Evolutionary conservation across 2,797 vertebrate genomes (phyloP), one percentile per base, ranked within the genome.

Genomic region (Chanos chanos): DNA sequence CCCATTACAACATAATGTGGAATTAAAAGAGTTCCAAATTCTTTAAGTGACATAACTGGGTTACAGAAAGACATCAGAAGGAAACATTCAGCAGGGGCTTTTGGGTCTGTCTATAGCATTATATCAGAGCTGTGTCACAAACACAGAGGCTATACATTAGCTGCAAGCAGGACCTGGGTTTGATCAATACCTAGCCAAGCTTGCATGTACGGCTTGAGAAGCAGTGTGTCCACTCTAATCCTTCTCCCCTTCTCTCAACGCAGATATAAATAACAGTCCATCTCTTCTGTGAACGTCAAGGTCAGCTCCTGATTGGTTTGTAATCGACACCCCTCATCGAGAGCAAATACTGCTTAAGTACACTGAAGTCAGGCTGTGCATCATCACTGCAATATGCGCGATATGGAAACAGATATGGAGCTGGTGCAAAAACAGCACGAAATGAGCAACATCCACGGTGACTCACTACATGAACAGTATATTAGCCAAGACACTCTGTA

Each of bases 51-150:
- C 10, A 22, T 21, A 43, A 10, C 4, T 2, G 12, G 56, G 59
- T 55, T 66, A 59, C 39, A 52, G 31, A 2, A 15, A 31, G 56
- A 59, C 55, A 66, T 59, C 39, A 52, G 31, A 2, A 15, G 31
- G 53, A 34, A 34, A 27, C 16, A 58, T 60, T 56, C 22, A 45
- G 36, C 27, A 60, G n/a, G 56, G 25, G 56, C 37, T 8, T 43
- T 52, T 6, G 58, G 47, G 47, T 47, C 45, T 19, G 30, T 34
- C 25, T 28, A 18, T 36, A 27, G n/a, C 33, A 61, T 61, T 43
- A 55, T 64, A 61, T 43, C 50, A 48, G 50, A 33, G 27, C 34
- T 45, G 57, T 54, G 39, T 64, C 67, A 64, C 19, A 58, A 53
- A 69, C 18, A 18, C 34, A 4, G n/a, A 1, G 24, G 16, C 51